Conservation (phyloP, 1,140 invertebrate species). For the Coenobita brevimanus region DNA sequence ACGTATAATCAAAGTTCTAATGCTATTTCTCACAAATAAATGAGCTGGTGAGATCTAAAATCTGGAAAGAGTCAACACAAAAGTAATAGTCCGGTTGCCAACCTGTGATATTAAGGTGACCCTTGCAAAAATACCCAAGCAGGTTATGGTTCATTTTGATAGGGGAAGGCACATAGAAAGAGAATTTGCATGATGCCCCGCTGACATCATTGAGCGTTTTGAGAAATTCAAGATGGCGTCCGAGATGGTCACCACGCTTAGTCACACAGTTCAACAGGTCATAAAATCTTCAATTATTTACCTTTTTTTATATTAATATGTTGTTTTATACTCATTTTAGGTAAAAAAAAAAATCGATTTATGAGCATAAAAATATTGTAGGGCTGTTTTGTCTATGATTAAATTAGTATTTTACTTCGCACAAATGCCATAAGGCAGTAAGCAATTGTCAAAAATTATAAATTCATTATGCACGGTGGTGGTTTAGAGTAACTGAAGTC, state of each 20-base stretch:
- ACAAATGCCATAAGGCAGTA: neutral
- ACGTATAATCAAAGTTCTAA: too few relatives aligned
- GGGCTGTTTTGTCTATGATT: neutral
- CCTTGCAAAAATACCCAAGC: conserved; percentile 1
- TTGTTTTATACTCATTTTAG: neutral
- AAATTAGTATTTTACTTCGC: neutral
- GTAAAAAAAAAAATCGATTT: neutral
- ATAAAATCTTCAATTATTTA: neutral
- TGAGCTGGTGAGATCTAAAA: too few relatives aligned
- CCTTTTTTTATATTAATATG: neutral
- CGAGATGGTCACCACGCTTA: neutral
- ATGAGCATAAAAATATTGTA: neutral
- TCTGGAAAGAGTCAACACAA: too few relatives aligned
- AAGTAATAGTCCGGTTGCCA: too few relatives aligned
- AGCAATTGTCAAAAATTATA: too few relatives aligned
- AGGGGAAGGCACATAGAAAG: too few relatives aligned
- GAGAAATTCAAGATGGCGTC: too few relatives aligned
- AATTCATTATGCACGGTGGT: too few relatives aligned
- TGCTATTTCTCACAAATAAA: too few relatives aligned
- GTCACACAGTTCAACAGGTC: neutral
- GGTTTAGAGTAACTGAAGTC: too few relatives aligned
- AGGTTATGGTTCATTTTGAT: neutral
- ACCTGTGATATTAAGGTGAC: too few relatives aligned
- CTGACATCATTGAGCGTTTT: too few relatives aligned
- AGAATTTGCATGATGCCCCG: neutral